Percentiles rank a stretch among this genome's conserved stretches.
Conservation (phyloP, 2,797 vertebrate genomes). For the Adelosebastes latens region DNA sequence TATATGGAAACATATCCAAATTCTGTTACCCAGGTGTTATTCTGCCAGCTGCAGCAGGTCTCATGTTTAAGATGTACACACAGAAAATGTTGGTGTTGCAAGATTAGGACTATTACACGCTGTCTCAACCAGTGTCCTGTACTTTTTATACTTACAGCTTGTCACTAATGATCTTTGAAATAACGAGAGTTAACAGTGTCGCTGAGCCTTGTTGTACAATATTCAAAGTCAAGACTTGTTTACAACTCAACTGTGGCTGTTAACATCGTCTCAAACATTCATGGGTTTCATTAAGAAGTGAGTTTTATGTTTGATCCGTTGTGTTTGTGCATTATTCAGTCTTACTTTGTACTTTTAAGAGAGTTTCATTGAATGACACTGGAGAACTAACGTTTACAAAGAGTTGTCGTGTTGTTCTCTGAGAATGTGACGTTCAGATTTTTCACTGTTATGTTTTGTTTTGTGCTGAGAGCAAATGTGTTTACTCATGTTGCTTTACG, state of each 20-base stretch:
- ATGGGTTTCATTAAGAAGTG: constrained; percentile 42
- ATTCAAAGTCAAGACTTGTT: constrained; percentile 78
- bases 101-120: constrained; percentile 49
- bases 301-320: constrained; percentile 24
- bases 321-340: constrained; percentile 15
- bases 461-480: constrained; percentile 34
- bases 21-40: constrained; percentile 72
- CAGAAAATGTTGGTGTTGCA: constrained; percentile 48
- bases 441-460: constrained; percentile 5
- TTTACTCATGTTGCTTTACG: constrained; percentile 38
- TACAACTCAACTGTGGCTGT: constrained; percentile 72
- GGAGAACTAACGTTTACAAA: constrained; percentile 52
- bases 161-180: constrained; percentile 53
- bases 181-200: constrained; percentile 47
- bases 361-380: constrained; percentile 21
- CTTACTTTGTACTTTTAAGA: constrained; percentile 5
- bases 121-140: constrained; percentile 36
- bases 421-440: constrained; percentile 38
- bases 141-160: constrained; percentile 68
- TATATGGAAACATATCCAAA: constrained; percentile 81
- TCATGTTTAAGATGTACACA: constrained; percentile 42
- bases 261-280: constrained; percentile 53
- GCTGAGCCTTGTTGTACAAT: constrained; percentile 67
- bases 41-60: constrained; percentile 62
- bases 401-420: constrained; percentile 22